A percentile compares a stretch with the other conserved stretches of the same genome.
Evolutionary conservation across 1,140 invertebrate genomes (phyloP).

Genomic region (Drosophila ambigua): DNA sequence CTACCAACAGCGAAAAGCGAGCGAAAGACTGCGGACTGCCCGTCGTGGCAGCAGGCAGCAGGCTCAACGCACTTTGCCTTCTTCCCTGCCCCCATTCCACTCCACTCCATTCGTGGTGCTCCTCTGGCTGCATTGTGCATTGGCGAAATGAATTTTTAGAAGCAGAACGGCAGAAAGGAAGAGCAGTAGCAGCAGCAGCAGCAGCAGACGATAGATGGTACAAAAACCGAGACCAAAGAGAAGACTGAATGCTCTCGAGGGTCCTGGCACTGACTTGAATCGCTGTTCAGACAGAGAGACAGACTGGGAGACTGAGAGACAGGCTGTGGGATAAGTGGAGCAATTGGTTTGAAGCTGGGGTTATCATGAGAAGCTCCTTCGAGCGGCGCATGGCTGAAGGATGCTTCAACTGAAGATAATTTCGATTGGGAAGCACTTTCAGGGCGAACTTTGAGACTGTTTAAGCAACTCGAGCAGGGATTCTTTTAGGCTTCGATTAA

Average conservation of each 20-base stretch:
- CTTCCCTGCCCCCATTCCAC: background rate
- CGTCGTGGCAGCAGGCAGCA: no score
- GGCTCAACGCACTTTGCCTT: background rate
- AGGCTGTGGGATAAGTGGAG: background rate
- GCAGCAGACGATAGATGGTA: conserved; percentile 2
- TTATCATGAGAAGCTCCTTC: background rate
- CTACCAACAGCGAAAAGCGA: conserved; percentile 2
- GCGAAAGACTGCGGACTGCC: conserved; percentile 3
- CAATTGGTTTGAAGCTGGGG: conserved; percentile 2
- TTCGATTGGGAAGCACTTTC: conserved; percentile 1
- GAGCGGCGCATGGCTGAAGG: background rate
- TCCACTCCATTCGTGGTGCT: no score
- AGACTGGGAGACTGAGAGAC: no score
- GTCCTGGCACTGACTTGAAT: conserved; percentile 12
- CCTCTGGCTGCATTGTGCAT: conserved; percentile 40
- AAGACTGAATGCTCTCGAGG: conserved; percentile 20
- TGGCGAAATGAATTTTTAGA: conserved; percentile 59
- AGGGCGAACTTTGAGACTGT: background rate
- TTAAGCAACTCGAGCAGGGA: background rate
- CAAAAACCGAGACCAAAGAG: background rate
- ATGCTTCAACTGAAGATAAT: conserved; percentile 9
- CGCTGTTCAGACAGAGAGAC: background rate
- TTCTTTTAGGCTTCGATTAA: no score
- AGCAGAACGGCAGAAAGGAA: conserved; percentile 13
- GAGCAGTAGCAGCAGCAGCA: conserved; percentile 2